phyloP scores from a whole-genome alignment of 2,113 vertebrate genomes.

The Nothoprocta pentlandii region DNA sequence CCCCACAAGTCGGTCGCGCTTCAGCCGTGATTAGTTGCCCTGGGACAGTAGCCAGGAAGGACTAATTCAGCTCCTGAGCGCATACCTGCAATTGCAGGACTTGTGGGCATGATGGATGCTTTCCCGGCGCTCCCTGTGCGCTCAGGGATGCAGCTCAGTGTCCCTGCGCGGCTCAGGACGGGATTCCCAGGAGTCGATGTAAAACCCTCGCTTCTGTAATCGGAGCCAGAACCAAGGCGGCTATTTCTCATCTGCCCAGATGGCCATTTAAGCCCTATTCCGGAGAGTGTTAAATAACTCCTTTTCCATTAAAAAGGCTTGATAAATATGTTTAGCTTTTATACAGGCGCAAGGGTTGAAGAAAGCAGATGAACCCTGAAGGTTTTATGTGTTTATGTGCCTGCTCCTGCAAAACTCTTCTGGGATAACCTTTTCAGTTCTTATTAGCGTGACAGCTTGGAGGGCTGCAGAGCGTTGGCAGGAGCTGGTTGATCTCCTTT shows the following conservation, averaged over 20 bases:
- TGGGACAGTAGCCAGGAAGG: neutral
- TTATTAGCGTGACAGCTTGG: too few relatives aligned
- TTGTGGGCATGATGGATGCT: too few relatives aligned
- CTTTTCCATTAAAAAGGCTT: neutral
- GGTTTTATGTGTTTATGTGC: neutral
- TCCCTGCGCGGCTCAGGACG: too few relatives aligned
- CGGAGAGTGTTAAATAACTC: too few relatives aligned
- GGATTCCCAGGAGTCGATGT: neutral
- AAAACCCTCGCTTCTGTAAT: neutral
- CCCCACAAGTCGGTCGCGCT: neutral
- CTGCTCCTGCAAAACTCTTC: neutral
- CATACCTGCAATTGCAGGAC: neutral
- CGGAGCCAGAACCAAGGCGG: accelerated
- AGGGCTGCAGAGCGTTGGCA: neutral
- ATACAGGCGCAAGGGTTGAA: neutral
- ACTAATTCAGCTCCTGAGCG: neutral
- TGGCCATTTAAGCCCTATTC: neutral
- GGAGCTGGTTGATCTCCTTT: too few relatives aligned
- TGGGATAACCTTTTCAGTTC: neutral
- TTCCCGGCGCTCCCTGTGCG: too few relatives aligned
- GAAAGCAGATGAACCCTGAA: neutral
- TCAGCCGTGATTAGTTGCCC: neutral
- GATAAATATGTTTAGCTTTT: neutral
- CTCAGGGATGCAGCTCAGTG: too few relatives aligned
- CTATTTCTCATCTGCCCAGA: neutral